Base-by-base conservation (phyloP, 2,113 vertebrate genomes). In the Rhea americana region DNA sequence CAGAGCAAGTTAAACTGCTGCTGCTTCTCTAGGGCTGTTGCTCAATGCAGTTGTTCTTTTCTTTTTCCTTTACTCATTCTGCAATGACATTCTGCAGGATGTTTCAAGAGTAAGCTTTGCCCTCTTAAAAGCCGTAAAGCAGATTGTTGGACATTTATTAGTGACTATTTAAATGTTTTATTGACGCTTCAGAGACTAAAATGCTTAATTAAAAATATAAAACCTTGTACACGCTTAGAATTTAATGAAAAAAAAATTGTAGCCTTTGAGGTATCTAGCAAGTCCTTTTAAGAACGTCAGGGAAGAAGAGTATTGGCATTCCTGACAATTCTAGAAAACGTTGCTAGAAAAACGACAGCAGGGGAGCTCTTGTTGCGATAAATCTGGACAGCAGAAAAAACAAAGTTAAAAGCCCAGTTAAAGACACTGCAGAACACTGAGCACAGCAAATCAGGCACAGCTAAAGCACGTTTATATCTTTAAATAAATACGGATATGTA, bases 401-500 rank as follows among this genome's bases (percentile, higher is more conserved):
- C 39, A 12, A 86, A 82, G 48, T 56, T 77, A 45, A 82, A 92
- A 66, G 41, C 26, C 24, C 12, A 10, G 26, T 35, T 82, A 71
- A 90, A 87, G 45, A 19, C 37, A 15, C 6, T 61, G 61, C 53
- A 72, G 84, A 85, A 41, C 45, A 77, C 9, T 0, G 4, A 82
- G 63, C 82, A 37, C 59, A 68, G 72, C 21, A 56, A 94, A 56
- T 19, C 43, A 87, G 82, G 67, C 0, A 0, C 63, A 61, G 75
- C 65, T 93, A 35, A 85, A 92, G 28, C 12, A 13, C 15, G 0
- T 70, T 89, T 82, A 63, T 59, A 89, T n/a, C 47, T 91, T 95
- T 86, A 90, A 88, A 55, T 86, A 94, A 92, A 87, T 92, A 67
- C 28, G 83, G 65, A 5, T 77, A 28, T 45, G 65, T 50, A 78